A percentile compares a stretch with the other conserved stretches of the same genome.
These are phyloP conservation scores for Stomatorhinus walkeri DNA, from an alignment of 2,797 vertebrate genomes.

Conservation along the genomic window DNA sequence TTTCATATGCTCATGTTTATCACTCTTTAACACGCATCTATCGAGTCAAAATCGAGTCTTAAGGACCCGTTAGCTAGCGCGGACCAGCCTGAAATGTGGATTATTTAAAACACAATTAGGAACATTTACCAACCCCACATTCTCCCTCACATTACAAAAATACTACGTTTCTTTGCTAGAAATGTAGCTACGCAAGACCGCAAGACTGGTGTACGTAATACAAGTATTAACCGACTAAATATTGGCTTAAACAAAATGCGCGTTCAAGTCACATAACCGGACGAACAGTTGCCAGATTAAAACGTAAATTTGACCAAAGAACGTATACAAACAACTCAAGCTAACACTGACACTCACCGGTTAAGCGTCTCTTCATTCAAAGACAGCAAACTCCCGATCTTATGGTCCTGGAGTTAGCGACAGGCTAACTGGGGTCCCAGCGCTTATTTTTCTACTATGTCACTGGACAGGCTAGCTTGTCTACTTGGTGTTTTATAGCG, in stretches of 20 bases:
- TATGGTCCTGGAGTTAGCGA: not conserved
- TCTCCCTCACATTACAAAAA: not conserved
- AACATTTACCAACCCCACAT: not conserved
- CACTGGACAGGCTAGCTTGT: not conserved
- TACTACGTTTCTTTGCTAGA: not conserved
- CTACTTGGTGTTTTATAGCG: not conserved
- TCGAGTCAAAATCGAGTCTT: not conserved
- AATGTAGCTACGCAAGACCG: not conserved
- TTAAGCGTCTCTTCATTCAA: conserved; percentile 18
- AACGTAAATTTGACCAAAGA: not conserved
- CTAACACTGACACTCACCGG: conserved; percentile 4
- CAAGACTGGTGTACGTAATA: not conserved
- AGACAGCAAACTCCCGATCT: not conserved
- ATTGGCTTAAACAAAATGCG: not conserved
- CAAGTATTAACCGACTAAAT: not conserved
- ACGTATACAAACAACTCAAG: not conserved
- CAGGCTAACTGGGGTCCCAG: not conserved
- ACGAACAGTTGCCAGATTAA: not conserved
- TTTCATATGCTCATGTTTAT: not conserved
- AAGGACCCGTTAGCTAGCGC: not conserved
- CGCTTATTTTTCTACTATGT: not conserved
- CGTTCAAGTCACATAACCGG: not conserved
- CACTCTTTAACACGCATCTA: not conserved
- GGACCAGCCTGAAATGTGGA: not conserved
- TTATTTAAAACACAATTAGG: not conserved